A percentile compares a stretch with the other conserved stretches of the same genome.
Conservation (phyloP, 2,888 invertebrate species). For the Cantharis flavilabris region DNA sequence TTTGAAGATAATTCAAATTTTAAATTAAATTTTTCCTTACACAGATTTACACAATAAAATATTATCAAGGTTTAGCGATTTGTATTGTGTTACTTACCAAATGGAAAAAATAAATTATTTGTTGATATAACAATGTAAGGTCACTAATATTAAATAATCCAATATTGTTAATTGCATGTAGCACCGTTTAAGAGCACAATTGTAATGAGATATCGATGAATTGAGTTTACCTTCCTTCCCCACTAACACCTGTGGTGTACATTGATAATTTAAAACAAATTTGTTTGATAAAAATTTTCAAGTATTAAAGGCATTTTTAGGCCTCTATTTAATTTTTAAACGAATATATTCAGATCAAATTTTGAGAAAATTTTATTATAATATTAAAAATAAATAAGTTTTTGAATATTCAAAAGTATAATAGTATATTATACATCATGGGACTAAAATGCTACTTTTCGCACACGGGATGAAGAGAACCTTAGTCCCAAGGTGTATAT, state of each 20-base stretch:
- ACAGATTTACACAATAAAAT: neutral
- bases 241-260: conserved; percentile 12
- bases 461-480: too few species aligned
- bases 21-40: neutral
- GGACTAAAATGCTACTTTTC: too few species aligned
- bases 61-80: neutral
- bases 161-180: conserved; percentile 5
- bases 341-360: neutral
- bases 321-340: neutral
- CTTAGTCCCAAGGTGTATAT: too few species aligned
- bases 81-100: neutral
- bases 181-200: conserved; percentile 18
- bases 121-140: neutral
- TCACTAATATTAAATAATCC: neutral
- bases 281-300: neutral
- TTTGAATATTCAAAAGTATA: too few species aligned
- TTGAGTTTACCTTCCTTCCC: conserved; percentile 28
- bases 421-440: too few species aligned
- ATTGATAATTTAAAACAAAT: conserved; percentile 10
- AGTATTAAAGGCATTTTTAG: neutral
- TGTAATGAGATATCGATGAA: conserved; percentile 19
- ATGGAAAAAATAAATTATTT: neutral
- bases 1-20: neutral
- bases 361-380: neutral
- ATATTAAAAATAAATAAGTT: neutral